Conservation (phyloP, 2,113 vertebrate species). For the Alces alces region DNA sequence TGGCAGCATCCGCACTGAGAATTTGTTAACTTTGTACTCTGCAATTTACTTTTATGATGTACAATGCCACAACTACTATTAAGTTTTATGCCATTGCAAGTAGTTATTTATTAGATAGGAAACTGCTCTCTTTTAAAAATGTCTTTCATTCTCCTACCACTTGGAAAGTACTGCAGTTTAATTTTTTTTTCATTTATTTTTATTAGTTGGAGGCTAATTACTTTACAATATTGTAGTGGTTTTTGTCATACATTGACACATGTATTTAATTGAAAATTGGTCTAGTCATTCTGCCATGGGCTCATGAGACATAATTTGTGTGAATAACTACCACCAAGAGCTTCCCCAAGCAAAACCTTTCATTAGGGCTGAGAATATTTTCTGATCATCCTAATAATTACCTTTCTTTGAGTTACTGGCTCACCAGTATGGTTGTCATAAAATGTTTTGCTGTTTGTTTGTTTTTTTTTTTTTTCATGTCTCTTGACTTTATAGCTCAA, state of each 20-base stretch:
- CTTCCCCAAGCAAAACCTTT: slow-evolving; percentile 52
- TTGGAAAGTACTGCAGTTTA: slow-evolving; percentile 49
- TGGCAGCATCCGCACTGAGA: neutral
- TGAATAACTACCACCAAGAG: slow-evolving; percentile 56
- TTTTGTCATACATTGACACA: too few relatives aligned
- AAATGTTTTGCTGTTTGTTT: slow-evolving; percentile 12
- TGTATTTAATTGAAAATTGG: slow-evolving; percentile 69
- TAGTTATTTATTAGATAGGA: slow-evolving; percentile 53
- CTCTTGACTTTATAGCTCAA: slow-evolving; percentile 8
- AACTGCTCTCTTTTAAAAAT: slow-evolving; percentile 39
- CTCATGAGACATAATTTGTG: slow-evolving; percentile 62
- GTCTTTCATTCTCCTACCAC: slow-evolving; percentile 28
- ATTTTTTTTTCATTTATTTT: too few relatives aligned
- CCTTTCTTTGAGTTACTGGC: slow-evolving; percentile 45
- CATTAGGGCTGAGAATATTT: slow-evolving; percentile 44
- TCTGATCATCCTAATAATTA: slow-evolving; percentile 63
- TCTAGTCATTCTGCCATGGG: slow-evolving; percentile 36
- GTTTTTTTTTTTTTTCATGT: slow-evolving; percentile 26
- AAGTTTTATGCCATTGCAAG: slow-evolving; percentile 40
- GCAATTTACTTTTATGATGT: slow-evolving; percentile 53
- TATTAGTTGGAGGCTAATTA: too few relatives aligned
- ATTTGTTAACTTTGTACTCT: slow-evolving; percentile 46
- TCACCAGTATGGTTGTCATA: neutral
- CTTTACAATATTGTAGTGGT: too few relatives aligned
- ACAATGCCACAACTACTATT: slow-evolving; percentile 36